Evolutionary conservation across 2,797 vertebrate species (phyloP), one percentile per base, ranked within the genome.

Genomic region (Myotis planiceps): DNA sequence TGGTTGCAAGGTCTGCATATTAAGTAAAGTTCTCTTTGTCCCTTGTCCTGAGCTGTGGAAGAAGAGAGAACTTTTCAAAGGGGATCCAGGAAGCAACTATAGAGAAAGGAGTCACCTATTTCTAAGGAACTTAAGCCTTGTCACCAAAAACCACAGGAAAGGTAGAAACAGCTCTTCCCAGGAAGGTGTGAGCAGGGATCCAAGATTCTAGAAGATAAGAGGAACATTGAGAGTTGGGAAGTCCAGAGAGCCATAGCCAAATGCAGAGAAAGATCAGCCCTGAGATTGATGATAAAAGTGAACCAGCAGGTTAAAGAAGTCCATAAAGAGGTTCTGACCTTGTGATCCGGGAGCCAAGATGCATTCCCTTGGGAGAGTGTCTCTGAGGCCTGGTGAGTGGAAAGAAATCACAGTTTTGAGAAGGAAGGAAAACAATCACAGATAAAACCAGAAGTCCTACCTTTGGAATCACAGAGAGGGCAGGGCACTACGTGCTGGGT

Each of bases 11-110:
- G 23, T 68, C 68, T 94, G 72, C 78, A 97, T 96, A 80, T 95
- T 96, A 95, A 95, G 85, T 94, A 90, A 75, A 72, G 49, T 76
- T 95, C 88, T 96, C 95, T 95, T 96, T 92, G 84, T 95, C 65
- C 55, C 53, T 95, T 94, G 53, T 27, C 58, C 65, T 58, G n/a
- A 95, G 88, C 68, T 74, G 49, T 76, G 53, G 89, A 87, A 94
- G 55, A 94, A 89, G 58, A 29, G 81, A 90, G 58, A 83, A 65
- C 34, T 82, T 94, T 96, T 63, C 39, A 95, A 96, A 94, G 21
- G 27, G 53, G 25, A 74, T 69, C 18, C n/a, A 81, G 74, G 83
- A 92, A 95, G 32, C 68, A 90, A 53, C 76, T 58, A 58, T 19
- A 94, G 87, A 87, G 45, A 94, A 96, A 90, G 58, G 29, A 93